Evolutionary conservation across 2,113 vertebrate genomes (phyloP), one percentile per base, ranked within the genome.

Genomic region (Argyrosomus japonicus): DNA sequence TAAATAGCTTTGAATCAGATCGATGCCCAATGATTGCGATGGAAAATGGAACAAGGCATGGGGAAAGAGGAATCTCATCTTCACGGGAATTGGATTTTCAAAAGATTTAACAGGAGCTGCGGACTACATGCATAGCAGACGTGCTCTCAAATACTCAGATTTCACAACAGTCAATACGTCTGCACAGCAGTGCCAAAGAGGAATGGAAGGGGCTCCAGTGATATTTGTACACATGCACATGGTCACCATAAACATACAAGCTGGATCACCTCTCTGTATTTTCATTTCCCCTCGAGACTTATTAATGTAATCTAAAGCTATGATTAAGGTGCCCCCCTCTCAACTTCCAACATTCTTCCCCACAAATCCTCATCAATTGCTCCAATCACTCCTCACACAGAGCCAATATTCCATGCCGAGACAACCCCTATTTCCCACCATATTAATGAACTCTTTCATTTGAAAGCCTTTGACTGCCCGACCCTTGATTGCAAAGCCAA

Each of bases 371-470:
- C 82, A 86, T 87, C 88, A 90, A 90, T 87, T 92, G 89, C 86
- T 84, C 86, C 91, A 78, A 91, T 90, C 90, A 73, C 69, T 91
- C 89, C 74, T 81, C 71, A 43, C 84, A 61, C 58, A 5, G 79
- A 85, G 88, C 81, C 83, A 90, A 89, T 87, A 87, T 75, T 84
- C 76, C 74, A 64, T 32, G 32, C 81, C 21, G 17, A 89, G 87
- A 91, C 81, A 82, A 84, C 79, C 85, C 82, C 84, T 92, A 91
- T 92, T 91, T 89, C 82, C 88, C 79, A 77, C 77, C 75, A 73
- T 84, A 92, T 93, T 93, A 92, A 93, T 89, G 87, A 89, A 90
- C 84, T 86, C 85, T 90, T 94, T 90, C 88, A 92, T 91, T 93
- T 87, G 75, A 92, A 90, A 91, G 81, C 83, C 77, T 93, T 79